Percentiles rank a stretch among this genome's conserved stretches.
These are phyloP conservation scores for Todiramphus saurophagus DNA, from an alignment of 2,113 vertebrate genomes.

Conservation along the genomic window DNA sequence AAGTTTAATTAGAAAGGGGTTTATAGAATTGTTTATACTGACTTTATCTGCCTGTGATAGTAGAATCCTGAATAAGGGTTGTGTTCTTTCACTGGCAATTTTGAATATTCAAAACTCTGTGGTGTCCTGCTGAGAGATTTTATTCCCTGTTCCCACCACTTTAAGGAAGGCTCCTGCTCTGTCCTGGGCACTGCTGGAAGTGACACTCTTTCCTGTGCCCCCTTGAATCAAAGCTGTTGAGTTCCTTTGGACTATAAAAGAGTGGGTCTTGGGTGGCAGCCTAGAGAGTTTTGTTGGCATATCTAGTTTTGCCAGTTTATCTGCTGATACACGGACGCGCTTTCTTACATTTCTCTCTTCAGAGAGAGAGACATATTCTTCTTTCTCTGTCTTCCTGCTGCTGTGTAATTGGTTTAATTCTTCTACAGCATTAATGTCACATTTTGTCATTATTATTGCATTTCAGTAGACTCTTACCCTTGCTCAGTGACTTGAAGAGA, in stretches of 20 bases:
- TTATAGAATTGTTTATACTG: neutral
- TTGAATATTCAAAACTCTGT: neutral
- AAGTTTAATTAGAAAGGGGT: slow-evolving; percentile 32
- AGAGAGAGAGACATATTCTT: neutral
- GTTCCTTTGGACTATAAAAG: neutral
- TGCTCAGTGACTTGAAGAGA: neutral
- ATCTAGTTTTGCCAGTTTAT: neutral
- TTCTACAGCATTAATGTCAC: neutral
- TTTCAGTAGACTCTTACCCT: neutral
- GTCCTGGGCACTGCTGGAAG: neutral
- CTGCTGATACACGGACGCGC: neutral
- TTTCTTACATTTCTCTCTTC: neutral
- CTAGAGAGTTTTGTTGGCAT: neutral
- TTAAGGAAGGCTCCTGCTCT: neutral
- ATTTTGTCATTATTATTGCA: neutral
- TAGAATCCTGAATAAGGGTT: neutral
- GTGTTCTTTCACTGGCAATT: neutral
- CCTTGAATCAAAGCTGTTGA: neutral
- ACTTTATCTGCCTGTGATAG: neutral
- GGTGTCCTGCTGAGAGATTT: neutral
- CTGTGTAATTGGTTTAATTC: neutral
- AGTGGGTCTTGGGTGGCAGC: neutral
- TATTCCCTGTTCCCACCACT: neutral
- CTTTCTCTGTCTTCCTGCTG: neutral
- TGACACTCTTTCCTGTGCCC: neutral